Evolutionary conservation across 2,888 invertebrate species (phyloP).

Genomic region (Rhyacophila evoluta): DNA sequence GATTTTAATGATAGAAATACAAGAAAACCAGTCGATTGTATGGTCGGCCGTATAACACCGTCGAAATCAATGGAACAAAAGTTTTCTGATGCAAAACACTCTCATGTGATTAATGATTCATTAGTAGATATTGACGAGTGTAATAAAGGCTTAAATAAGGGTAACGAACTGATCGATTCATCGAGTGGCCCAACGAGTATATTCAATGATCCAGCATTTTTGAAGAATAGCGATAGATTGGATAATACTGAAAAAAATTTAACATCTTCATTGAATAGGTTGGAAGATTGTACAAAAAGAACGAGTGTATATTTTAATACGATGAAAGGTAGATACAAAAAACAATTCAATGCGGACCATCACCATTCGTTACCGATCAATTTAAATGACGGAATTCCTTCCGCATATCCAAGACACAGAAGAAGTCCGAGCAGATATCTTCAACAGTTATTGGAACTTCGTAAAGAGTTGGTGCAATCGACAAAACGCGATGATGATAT

Average conservation of each 20-base stretch:
- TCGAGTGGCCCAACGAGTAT: not conserved
- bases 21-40: not conserved
- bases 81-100: not conserved
- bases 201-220: not conserved
- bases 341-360: constrained; percentile 29
- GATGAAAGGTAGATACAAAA: constrained; percentile 33
- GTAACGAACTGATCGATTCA: not conserved
- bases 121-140: constrained; percentile 52
- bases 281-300: constrained; percentile 38
- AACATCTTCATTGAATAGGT: constrained; percentile 40
- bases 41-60: not conserved
- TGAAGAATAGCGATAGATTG: constrained; percentile 33
- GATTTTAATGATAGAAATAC: not conserved
- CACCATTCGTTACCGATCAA: not conserved
- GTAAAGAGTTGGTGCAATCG: constrained; percentile 66
- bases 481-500: constrained; percentile 51
- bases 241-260: constrained; percentile 45
- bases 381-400: constrained; percentile 16
- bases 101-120: constrained; percentile 51
- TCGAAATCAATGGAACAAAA: not conserved
- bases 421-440: constrained; percentile 70
- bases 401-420: constrained; percentile 38
- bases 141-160: not conserved
- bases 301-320: constrained; percentile 44
- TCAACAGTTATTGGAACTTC: constrained; percentile 70